phyloP scores from a whole-genome alignment of 2,113 vertebrate species.

The Athene noctua region DNA sequence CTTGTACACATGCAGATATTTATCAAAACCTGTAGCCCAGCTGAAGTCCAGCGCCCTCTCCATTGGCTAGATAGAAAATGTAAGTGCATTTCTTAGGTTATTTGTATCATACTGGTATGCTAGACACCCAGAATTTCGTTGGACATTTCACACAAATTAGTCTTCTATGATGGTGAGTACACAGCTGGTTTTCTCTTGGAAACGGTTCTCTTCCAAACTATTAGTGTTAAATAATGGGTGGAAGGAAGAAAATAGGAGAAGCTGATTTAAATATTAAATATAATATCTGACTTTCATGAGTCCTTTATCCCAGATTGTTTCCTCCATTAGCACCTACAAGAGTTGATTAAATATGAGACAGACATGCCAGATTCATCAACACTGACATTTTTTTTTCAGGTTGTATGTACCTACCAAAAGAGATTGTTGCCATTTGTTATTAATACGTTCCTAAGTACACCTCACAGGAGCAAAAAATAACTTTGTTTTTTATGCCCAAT shows the following conservation, averaged over 20 bases:
- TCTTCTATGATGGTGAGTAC: background rate
- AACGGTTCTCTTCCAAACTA: background rate
- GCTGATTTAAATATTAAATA: constrained; percentile 23
- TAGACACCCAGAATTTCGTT: background rate
- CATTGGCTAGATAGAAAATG: background rate
- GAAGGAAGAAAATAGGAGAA: constrained; percentile 5
- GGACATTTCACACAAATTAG: background rate
- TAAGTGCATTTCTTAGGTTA: background rate
- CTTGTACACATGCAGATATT: background rate
- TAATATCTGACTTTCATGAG: constrained; percentile 72
- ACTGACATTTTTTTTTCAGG: constrained; percentile 48
- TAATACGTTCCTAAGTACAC: constrained; percentile 34
- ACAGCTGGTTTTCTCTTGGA: background rate
- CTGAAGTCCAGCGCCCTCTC: background rate
- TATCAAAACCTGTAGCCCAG: background rate
- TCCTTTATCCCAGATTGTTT: constrained; percentile 63
- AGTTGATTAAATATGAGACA: constrained; percentile 68
- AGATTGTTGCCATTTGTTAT: constrained; percentile 70
- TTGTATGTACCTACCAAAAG: constrained; percentile 38
- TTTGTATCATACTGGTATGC: background rate
- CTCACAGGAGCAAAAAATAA: constrained; percentile 58
- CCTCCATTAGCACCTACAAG: constrained; percentile 63
- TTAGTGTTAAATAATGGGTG: background rate
- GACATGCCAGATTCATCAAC: constrained; percentile 62
- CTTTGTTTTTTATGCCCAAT: constrained; percentile 4